Base-by-base conservation (phyloP, 2,113 vertebrate genomes). In the Sorex araneus region DNA sequence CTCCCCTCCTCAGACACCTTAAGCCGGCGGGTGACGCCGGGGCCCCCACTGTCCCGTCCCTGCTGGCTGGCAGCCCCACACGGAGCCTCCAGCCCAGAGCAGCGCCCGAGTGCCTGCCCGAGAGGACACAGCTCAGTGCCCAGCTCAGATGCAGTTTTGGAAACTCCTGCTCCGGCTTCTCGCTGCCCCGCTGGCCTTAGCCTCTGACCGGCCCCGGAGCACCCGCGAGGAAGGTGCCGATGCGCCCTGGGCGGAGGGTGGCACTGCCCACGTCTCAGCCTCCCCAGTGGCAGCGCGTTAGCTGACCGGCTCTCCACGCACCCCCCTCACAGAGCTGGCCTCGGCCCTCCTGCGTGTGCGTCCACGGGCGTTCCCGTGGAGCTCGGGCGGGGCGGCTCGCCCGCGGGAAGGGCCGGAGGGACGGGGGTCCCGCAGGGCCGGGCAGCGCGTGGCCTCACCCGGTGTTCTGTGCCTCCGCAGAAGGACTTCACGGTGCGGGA, bases 401-500 rank as follows among this genome's bases (percentile, higher is more conserved):
- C 15, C 54, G 4, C 54, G 5, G 16, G 18, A 18, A 57, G 18
- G 21, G 57, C 8, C 23, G 19, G 6, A 60, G 15, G 47, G 47
- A 50, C 13, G 57, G 57, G 57, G 18, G 57, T 19, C 54, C 4
- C 4, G 12, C 54, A 15, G 54, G 54, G 54, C 63, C 27, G 63
- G 63, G 21, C 57, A 60, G 57, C 9, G 13, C 57, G 9, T 21
- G 25, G 64, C 3, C 10, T 4, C 93, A 98, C 95, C 0, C 8
- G 2, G 60, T 96, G 7, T 97, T 94, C 95, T 96, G 75, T 97
- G 87, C 94, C 90, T 92, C 95, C 94, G 67, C 98, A 99, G 99
- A 99, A 98, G 93, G 99, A 99, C 97, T 99, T 99, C 97, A 98
- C 98, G 2, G 98, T 98, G 82, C 98, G 99, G 11, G 99, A 99